Base-by-base conservation (phyloP, 2,797 vertebrate genomes). In the Dallia pectoralis region DNA sequence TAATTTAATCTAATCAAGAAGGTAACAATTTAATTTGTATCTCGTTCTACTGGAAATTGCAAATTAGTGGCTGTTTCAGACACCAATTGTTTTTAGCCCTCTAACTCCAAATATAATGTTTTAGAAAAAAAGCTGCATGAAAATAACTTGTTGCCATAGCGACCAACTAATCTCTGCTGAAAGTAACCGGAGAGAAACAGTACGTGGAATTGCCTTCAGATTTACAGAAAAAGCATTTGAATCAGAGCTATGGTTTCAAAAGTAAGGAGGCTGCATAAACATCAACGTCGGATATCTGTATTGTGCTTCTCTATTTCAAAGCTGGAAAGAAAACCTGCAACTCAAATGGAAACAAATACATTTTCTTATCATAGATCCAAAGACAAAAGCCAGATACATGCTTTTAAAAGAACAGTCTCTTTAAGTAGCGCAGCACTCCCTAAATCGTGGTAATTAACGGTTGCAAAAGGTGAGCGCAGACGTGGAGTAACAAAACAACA, bases 101-200 rank as follows among this genome's bases (percentile, higher is more conserved):
- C 68, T 79, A 75, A 78, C 79, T 67, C 69, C 65, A 86, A 44
- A 84, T 82, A 63, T 81, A 85, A 81, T 85, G 80, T 85, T 47
- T 12, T 70, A n/a, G 29, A 64, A 76, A 83, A 84, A 85, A 79
- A 80, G 72, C 84, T 82, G 77, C 85, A 87, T 85, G 77, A 83
- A 90, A 90, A 88, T 77, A 73, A 84, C 84, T 87, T 84, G 92
- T 93, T 87, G 66, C 87, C 87, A 93, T 92, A 87, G 90, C 82
- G 86, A 92, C 91, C 75, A 48, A 18, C 82, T 87, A 85, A 89
- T 89, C 87, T 78, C 70, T 3, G 72, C 81, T 84, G 86, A 87
- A 81, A 85, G 87, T 84, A 79, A n/a, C 75, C 78, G 73, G 83
- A 82, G 79, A 79, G 84, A 71, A 59, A 71, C 72, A 49, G 69